These are phyloP conservation scores for Drosophila albomicans DNA, from an alignment of 1,140 invertebrate genomes.

Conservation along the genomic window DNA sequence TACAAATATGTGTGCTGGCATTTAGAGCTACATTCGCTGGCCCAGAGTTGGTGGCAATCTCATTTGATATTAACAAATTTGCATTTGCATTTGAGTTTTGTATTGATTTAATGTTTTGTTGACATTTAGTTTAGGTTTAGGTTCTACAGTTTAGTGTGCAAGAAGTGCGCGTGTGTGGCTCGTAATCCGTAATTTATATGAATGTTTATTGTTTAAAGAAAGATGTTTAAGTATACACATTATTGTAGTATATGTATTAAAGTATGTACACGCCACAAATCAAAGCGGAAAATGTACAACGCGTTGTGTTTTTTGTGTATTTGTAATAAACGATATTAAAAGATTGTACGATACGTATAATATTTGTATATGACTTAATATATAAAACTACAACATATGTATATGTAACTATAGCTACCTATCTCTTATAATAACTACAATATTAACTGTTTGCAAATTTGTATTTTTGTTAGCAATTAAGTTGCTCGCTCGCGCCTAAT, in stretches of 20 bases:
- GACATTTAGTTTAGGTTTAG: slow-evolving; percentile 60
- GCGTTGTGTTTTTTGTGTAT: slow-evolving; percentile 55
- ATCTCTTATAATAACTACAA: slow-evolving; percentile 53
- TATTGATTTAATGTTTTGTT: slow-evolving; percentile 58
- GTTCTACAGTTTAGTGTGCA: slow-evolving; percentile 56
- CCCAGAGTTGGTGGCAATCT: slow-evolving; percentile 15
- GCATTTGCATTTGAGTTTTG: slow-evolving; percentile 41
- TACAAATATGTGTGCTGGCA: slow-evolving; percentile 24
- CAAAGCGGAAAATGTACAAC: slow-evolving; percentile 55
- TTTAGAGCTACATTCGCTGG: neutral
- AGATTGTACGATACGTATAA: slow-evolving; percentile 45
- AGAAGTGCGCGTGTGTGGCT: slow-evolving; percentile 19
- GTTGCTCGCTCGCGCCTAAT: slow-evolving; percentile 31
- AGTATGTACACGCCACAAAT: slow-evolving; percentile 29
- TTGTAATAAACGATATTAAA: slow-evolving; percentile 73
- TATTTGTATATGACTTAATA: slow-evolving; percentile 20
- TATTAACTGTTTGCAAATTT: slow-evolving; percentile 65
- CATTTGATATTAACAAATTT: slow-evolving; percentile 47
- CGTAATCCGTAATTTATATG: slow-evolving; percentile 53
- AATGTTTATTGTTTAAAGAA: slow-evolving; percentile 61
- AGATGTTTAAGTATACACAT: slow-evolving; percentile 44
- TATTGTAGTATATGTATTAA: slow-evolving; percentile 21
- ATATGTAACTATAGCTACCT: slow-evolving; percentile 41
- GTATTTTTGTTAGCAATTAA: slow-evolving; percentile 44
- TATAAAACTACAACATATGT: too few relatives aligned